Conservation (phyloP, 2,888 invertebrate species). For the Erpobdella octoculata region DNA sequence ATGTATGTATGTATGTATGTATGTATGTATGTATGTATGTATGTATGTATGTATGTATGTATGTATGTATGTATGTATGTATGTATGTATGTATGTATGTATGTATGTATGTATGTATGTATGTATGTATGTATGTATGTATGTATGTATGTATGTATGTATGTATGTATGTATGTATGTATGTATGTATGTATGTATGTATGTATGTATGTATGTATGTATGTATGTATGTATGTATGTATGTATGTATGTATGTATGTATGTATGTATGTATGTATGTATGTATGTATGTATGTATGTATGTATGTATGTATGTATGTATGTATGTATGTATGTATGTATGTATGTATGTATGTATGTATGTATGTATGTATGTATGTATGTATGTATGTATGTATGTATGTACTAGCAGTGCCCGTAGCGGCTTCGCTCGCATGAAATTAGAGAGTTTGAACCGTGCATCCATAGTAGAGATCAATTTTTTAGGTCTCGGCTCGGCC, state of each 20-base stretch:
- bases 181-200: constrained; percentile 1
- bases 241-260: constrained; percentile 24
- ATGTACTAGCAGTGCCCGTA: no score
- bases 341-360: constrained; percentile 27
- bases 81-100: constrained; percentile 1
- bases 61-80: constrained; percentile 1
- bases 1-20: background rate
- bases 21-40: constrained; percentile 11
- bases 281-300: constrained; percentile 15
- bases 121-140: constrained; percentile 1
- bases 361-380: constrained; percentile 19
- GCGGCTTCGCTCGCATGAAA: no score
- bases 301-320: constrained; percentile 18
- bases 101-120: constrained; percentile 1
- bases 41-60: constrained; percentile 1
- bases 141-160: constrained; percentile 1
- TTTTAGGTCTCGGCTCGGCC: no score
- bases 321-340: constrained; percentile 25
- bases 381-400: constrained; percentile 22
- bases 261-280: constrained; percentile 30
- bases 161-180: constrained; percentile 1
- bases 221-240: constrained; percentile 1
- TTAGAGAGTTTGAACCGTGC: no score
- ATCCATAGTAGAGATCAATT: no score
- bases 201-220: constrained; percentile 1